phyloP scores from a whole-genome alignment of 2,797 vertebrate genomes.

The Sarcophilus harrisii region DNA sequence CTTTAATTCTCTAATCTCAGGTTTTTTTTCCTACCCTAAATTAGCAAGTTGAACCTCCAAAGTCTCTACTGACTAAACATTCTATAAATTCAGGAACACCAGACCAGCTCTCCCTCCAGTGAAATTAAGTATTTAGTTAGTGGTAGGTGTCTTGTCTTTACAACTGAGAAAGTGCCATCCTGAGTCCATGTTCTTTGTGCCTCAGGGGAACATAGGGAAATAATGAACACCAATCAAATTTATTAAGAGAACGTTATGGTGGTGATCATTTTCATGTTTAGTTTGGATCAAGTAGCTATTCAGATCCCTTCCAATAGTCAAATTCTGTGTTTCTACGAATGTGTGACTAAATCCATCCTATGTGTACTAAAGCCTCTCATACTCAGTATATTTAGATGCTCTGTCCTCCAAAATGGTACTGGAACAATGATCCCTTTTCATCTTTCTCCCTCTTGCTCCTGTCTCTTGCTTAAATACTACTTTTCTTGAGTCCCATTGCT shows the following conservation, averaged over 20 bases:
- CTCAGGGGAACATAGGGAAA: neutral
- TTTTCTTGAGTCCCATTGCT: too few relatives aligned
- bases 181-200: neutral
- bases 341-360: neutral
- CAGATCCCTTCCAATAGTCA: neutral
- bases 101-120: neutral
- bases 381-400: neutral
- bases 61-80: neutral
- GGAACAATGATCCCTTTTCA: neutral
- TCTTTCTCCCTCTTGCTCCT: neutral
- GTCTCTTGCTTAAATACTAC: too few relatives aligned
- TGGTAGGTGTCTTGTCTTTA: neutral
- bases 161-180: neutral
- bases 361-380: neutral
- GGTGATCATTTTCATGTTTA: neutral
- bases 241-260: neutral
- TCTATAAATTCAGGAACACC: neutral
- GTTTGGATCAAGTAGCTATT: neutral
- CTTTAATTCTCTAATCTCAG: neutral
- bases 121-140: neutral
- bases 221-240: neutral
- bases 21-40: neutral
- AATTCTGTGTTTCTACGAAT: neutral
- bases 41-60: neutral
- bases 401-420: neutral